Evolutionary conservation across 2,888 invertebrate genomes (phyloP), one percentile per base, ranked within the genome.

Genomic region (Thecocarcelia acutangulata): DNA sequence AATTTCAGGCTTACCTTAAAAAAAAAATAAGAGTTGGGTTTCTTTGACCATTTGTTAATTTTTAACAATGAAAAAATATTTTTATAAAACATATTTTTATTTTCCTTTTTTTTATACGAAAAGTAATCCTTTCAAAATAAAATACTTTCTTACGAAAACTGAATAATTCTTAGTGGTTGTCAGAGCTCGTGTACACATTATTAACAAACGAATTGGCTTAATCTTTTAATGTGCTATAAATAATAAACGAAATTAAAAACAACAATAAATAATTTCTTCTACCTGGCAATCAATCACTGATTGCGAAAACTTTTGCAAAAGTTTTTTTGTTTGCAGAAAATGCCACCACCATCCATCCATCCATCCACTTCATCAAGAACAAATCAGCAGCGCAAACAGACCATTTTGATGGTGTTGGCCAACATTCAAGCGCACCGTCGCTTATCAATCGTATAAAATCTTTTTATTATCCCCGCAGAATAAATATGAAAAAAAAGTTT

Each of bases 391-490:
- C 13, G 40, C 42, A 21, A 40, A 13, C 40, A 76, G 33, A 68
- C 54, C 21, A 46, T 46, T 64, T 33, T 21, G 13, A 33, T 63
- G 21, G 17, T 58, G 58, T 17, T 64, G 64, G 50, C 73, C 48
- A 68, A 56, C 37, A 63, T 56, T 59, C 21, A 64, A 69, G 24
- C 61, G 56, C 72, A 76, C 76, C 76, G 58, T 80, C 50, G 76
- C 73, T 81, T 81, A 81, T 81, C 81, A 77, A 17, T 74, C 21
- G 50, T 5, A 50, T 52, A 37, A 77, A 68, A 81, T 81, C 81
- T 81, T 37, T 77, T 68, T 81, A 63, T 81, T 73, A 74, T 69
- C 68, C 69, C 59, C 33, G 21, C 63, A 44, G 46, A 64, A 77
- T 21, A 68, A 48, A 52, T 37, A 19, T 9, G 3, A 46, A 12